These are phyloP conservation scores for Fragum sueziense DNA, from an alignment of 2,888 invertebrate genomes.

Conservation along the genomic window DNA sequence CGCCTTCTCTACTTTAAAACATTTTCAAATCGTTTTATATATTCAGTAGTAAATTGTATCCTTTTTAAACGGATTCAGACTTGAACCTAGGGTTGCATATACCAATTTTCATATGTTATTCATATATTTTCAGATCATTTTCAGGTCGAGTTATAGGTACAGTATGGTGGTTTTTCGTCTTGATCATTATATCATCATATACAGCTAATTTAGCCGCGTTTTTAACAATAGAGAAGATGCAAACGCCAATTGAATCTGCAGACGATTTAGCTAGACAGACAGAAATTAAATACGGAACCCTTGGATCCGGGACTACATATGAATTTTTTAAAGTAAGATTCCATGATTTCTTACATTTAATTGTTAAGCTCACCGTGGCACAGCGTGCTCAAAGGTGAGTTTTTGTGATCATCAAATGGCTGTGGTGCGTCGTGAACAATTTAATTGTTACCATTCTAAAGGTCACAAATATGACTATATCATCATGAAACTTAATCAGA, in stretches of 20 bases:
- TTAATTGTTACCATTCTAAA: too few species aligned
- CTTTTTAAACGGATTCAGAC: too few species aligned
- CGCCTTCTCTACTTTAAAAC: too few species aligned
- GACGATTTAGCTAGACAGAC: constrained; percentile 93
- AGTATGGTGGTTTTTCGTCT: constrained; percentile 99
- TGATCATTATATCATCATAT: constrained; percentile 98
- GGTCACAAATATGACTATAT: too few species aligned
- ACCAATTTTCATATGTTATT: neutral
- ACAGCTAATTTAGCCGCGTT: constrained; percentile 98
- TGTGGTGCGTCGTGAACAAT: too few species aligned
- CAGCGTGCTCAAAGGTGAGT: too few species aligned
- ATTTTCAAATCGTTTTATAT: too few species aligned
- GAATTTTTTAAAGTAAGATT: constrained; percentile 90
- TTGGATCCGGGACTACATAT: constrained; percentile 89
- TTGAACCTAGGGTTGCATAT: neutral
- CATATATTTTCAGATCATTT: constrained; percentile 86
- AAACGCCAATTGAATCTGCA: constrained; percentile 96
- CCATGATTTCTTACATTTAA: neutral
- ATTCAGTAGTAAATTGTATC: too few species aligned
- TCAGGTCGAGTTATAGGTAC: constrained; percentile 98
- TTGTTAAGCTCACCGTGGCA: too few species aligned
- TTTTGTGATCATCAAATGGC: too few species aligned
- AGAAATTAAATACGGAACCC: constrained; percentile 86
- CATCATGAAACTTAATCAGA: too few species aligned
- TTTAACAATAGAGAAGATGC: constrained; percentile 97